These are phyloP conservation scores for Polymixis flavicincta DNA, from an alignment of 2,888 invertebrate species.

Conservation along the genomic window DNA sequence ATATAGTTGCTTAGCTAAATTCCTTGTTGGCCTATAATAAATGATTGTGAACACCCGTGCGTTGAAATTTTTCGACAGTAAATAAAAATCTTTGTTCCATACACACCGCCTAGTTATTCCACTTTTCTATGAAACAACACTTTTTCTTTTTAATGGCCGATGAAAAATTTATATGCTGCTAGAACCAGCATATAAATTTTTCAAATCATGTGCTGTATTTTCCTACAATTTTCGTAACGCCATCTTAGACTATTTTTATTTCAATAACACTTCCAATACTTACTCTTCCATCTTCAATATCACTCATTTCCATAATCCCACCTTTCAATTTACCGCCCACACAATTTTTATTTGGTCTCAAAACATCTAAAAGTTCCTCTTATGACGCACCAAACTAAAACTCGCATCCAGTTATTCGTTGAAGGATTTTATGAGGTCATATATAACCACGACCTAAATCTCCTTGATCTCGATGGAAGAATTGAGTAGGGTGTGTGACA, in stretches of 20 bases:
- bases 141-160: too few relatives aligned
- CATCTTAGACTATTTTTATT: constrained; percentile 1
- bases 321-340: constrained; percentile 39
- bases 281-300: constrained; percentile 30
- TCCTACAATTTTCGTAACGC: not conserved
- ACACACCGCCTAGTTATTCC: too few relatives aligned
- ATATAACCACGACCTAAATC: constrained; percentile 75
- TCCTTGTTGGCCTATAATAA: too few relatives aligned
- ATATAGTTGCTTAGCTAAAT: too few relatives aligned
- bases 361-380: constrained; percentile 49
- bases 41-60: too few relatives aligned
- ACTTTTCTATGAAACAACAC: too few relatives aligned
- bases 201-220: too few relatives aligned
- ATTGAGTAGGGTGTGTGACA: constrained; percentile 75
- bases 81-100: too few relatives aligned
- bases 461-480: constrained; percentile 72
- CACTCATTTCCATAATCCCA: constrained; percentile 44
- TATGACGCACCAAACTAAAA: constrained; percentile 60
- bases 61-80: too few relatives aligned
- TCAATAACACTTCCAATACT: constrained; percentile 3
- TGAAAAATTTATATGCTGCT: too few relatives aligned
- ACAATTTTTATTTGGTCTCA: constrained; percentile 50
- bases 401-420: constrained; percentile 58
- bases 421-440: constrained; percentile 70
- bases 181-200: too few relatives aligned